Evolutionary conservation across 1,140 invertebrate species (phyloP).

Genomic region (Sinonovacula constricta): DNA sequence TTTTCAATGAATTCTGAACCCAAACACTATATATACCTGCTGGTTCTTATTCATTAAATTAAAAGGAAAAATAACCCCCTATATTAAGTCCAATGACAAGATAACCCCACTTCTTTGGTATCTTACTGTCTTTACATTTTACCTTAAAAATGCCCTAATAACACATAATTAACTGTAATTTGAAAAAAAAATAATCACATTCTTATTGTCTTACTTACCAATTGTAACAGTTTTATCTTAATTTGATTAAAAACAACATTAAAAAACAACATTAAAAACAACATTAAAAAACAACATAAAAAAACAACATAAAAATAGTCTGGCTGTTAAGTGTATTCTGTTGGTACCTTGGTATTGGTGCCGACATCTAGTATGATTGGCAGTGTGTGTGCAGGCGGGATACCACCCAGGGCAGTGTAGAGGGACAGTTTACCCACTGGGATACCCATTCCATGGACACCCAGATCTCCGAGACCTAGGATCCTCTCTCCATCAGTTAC

Average conservation of each 20-base stretch:
- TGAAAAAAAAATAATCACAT: too few species aligned
- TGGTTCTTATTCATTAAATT: too few species aligned
- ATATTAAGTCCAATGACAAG: too few species aligned
- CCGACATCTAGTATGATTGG: conserved; percentile 77
- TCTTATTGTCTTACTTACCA: neutral
- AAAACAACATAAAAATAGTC: neutral
- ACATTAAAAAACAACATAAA: neutral
- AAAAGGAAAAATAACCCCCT: too few species aligned
- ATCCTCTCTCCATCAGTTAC: conserved; percentile 78
- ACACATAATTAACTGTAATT: too few species aligned
- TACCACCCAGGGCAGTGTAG: conserved; percentile 77
- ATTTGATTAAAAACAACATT: neutral
- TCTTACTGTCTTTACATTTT: too few species aligned
- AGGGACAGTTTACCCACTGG: conserved; percentile 77
- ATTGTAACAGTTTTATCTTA: neutral
- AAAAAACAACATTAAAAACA: neutral
- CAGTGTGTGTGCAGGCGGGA: conserved; percentile 73
- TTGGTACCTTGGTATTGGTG: conserved; percentile 75
- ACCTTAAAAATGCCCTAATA: too few species aligned
- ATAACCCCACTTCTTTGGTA: too few species aligned
- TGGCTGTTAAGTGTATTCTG: neutral
- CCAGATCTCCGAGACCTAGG: conserved; percentile 77
- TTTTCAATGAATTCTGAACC: too few species aligned
- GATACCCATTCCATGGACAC: conserved; percentile 79
- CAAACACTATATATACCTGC: too few species aligned